phyloP scores from a whole-genome alignment of 2,113 vertebrate genomes.

The Spermophilus dauricus region DNA sequence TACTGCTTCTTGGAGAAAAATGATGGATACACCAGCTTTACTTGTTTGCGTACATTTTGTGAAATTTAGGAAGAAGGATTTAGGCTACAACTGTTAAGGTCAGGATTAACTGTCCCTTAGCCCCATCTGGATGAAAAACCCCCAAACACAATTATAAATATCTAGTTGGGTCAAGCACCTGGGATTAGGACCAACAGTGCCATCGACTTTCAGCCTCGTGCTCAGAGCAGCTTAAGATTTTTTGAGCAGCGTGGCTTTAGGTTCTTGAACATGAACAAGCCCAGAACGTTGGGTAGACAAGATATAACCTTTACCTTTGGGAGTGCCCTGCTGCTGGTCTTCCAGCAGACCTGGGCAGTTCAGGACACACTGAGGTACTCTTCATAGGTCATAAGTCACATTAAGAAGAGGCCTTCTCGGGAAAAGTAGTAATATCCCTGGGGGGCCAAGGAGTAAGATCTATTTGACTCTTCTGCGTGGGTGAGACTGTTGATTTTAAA shows the following conservation, averaged over 20 bases:
- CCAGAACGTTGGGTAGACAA: not conserved
- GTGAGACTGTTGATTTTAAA: conserved; percentile 69
- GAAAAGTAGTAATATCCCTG: not conserved
- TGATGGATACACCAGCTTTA: not conserved
- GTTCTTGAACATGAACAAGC: not conserved
- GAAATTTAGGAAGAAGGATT: not conserved
- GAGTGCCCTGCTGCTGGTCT: not conserved
- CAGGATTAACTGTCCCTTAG: not conserved
- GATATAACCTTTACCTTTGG: not conserved
- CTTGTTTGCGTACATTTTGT: not conserved
- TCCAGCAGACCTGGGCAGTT: not conserved
- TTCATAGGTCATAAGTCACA: not conserved
- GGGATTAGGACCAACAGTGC: not conserved
- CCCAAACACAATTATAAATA: not conserved
- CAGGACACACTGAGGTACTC: not conserved
- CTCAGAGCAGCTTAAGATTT: not conserved
- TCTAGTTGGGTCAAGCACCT: not conserved
- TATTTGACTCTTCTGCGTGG: conserved; percentile 60
- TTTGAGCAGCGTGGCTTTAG: not conserved
- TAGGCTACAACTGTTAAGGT: not conserved
- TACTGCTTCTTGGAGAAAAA: not conserved
- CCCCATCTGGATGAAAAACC: not conserved
- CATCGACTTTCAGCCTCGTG: not conserved
- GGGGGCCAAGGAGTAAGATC: not conserved
- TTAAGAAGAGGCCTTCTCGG: conserved; percentile 18